Evolutionary conservation across 2,888 invertebrate species (phyloP).

Genomic region (Polydrusus pterygomalis): DNA sequence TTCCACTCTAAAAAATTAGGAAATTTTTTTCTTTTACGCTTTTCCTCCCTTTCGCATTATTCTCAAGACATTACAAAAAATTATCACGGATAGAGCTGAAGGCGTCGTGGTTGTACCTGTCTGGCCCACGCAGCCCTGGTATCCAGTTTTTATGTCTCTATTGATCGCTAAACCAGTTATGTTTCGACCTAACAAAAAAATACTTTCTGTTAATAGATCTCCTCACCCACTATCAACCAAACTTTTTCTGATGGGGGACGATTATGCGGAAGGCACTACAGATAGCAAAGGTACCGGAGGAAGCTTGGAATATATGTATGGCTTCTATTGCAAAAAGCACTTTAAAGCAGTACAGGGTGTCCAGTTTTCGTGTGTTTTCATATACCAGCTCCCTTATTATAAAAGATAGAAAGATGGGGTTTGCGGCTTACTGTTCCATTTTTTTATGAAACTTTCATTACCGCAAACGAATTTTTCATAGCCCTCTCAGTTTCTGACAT

Average conservation of each 20-base stretch:
- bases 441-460: too few species aligned
- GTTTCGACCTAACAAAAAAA: background rate
- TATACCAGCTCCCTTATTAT: too few species aligned
- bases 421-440: too few species aligned
- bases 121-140: conserved; percentile 48
- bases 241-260: background rate
- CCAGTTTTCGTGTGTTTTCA: too few species aligned
- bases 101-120: conserved; percentile 49
- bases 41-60: conserved; percentile 4
- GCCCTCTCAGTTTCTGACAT: too few species aligned
- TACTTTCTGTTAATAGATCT: background rate
- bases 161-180: background rate
- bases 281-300: background rate
- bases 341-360: conserved; percentile 41
- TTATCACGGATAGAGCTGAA: conserved; percentile 44
- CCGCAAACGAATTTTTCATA: too few species aligned
- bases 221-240: background rate
- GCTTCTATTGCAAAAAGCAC: conserved; percentile 58
- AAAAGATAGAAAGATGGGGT: too few species aligned
- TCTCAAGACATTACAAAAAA: conserved; percentile 62
- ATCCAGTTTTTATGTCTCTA: conserved; percentile 21
- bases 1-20: conserved; percentile 58
- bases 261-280: background rate
- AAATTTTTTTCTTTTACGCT: conserved; percentile 33
- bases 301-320: conserved; percentile 47